phyloP scores from a whole-genome alignment of 2,797 vertebrate genomes.

The Cyprinella venusta region DNA sequence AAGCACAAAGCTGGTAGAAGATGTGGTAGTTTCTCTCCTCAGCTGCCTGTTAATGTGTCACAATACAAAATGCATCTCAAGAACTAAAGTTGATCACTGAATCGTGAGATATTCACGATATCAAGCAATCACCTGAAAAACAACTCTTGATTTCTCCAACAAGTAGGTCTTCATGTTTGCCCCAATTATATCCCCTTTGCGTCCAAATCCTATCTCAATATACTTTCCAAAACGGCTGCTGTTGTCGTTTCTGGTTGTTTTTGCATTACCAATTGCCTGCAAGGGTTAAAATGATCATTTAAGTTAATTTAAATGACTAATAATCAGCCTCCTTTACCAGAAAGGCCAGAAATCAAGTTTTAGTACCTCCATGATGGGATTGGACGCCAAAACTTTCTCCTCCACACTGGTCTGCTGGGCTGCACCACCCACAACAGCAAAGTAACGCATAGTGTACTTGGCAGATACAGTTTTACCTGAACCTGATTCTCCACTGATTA shows the following conservation, averaged over 20 bases:
- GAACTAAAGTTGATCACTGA: background rate
- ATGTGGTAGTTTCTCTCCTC: conserved; percentile 84
- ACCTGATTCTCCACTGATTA: conserved; percentile 85
- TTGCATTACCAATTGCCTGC: conserved; percentile 85
- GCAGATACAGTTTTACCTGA: conserved; percentile 80
- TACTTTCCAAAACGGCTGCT: conserved; percentile 88
- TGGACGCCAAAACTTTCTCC: conserved; percentile 83
- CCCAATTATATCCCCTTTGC: conserved; percentile 75
- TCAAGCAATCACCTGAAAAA: conserved; percentile 77
- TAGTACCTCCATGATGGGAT: conserved; percentile 83
- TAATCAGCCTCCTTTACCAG: background rate
- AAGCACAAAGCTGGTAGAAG: conserved; percentile 86
- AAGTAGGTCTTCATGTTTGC: conserved; percentile 84
- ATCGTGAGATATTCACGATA: background rate
- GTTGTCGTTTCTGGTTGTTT: conserved; percentile 84
- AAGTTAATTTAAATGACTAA: background rate
- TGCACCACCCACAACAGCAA: conserved; percentile 80
- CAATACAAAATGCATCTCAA: background rate
- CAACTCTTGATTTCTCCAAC: conserved; percentile 84
- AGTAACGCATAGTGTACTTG: conserved; percentile 83
- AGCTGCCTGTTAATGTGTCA: conserved; percentile 63
- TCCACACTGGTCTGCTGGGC: conserved; percentile 79
- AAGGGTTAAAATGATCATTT: background rate
- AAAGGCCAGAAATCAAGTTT: background rate
- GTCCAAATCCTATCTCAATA: conserved; percentile 81